Evolutionary conservation across 2,113 vertebrate species (phyloP).

Genomic region (Craseonycteris thonglongyai): DNA sequence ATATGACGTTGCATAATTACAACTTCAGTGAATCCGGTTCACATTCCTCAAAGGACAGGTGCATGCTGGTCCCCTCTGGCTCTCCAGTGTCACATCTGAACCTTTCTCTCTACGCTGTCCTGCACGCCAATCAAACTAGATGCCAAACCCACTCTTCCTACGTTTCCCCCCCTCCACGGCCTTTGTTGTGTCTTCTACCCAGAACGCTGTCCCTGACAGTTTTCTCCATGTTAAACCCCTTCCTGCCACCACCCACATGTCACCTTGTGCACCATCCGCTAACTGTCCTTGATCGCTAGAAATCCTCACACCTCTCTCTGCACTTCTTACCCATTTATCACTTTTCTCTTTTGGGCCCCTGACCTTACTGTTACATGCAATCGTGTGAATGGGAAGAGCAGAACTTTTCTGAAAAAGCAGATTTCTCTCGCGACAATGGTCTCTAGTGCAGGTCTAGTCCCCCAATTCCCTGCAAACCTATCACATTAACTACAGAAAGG

Average conservation of each 20-base stretch:
- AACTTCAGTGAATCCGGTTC: not conserved
- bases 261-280: not conserved
- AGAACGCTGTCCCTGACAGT: not conserved
- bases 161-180: not conserved
- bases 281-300: not conserved
- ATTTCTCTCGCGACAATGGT: not conserved
- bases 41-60: not conserved
- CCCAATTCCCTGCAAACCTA: not conserved
- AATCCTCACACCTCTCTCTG: not conserved
- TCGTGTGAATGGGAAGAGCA: not conserved
- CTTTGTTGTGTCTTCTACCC: not conserved
- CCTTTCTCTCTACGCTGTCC: not conserved
- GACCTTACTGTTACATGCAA: not conserved
- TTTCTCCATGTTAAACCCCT: not conserved
- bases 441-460: not conserved
- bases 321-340: not conserved
- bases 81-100: not conserved
- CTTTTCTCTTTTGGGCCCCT: not conserved
- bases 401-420: not conserved
- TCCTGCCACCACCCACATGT: not conserved
- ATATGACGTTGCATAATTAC: not conserved
- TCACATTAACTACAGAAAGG: not conserved
- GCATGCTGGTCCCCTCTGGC: not conserved
- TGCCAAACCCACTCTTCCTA: fast-evolving
- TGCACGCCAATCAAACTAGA: not conserved